phyloP scores from a whole-genome alignment of 2,888 invertebrate species.

The Toxonevra muliebris region DNA sequence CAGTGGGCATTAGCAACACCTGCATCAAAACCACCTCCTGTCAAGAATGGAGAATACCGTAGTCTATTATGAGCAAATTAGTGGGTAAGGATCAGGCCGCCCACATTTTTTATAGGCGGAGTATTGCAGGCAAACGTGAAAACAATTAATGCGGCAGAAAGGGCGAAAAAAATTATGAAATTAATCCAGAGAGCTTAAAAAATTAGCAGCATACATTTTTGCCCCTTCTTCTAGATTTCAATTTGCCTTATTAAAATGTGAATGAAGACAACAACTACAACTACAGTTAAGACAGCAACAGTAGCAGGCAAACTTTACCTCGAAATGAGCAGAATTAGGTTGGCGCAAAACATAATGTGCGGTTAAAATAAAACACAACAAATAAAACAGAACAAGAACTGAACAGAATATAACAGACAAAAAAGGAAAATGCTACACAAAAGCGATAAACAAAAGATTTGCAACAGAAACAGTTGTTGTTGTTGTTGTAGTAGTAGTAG shows the following conservation, averaged over 20 bases:
- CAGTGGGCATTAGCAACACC: too few species aligned
- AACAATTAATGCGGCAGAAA: neutral
- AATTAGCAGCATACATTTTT: neutral
- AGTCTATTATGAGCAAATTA: neutral
- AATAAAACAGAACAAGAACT: too few species aligned
- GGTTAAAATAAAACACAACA: neutral
- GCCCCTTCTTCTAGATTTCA: neutral
- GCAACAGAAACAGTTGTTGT: neutral
- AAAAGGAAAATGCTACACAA: neutral
- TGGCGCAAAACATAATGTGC: slow-evolving; percentile 1
- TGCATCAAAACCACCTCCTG: too few species aligned
- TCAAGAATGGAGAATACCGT: neutral
- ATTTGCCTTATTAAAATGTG: neutral
- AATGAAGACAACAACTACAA: neutral
- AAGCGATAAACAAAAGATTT: slow-evolving; percentile 6
- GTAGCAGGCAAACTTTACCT: neutral
- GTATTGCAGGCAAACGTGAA: neutral
- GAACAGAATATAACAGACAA: too few species aligned
- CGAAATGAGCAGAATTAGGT: neutral
- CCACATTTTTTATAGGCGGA: neutral
- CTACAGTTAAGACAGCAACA: too few species aligned
- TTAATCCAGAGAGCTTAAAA: neutral
- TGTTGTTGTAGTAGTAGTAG: neutral
- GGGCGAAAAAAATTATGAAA: neutral
- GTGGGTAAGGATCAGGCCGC: too few species aligned